phyloP scores from a whole-genome alignment of 1,140 invertebrate species.

The Drosophila bocqueti region DNA sequence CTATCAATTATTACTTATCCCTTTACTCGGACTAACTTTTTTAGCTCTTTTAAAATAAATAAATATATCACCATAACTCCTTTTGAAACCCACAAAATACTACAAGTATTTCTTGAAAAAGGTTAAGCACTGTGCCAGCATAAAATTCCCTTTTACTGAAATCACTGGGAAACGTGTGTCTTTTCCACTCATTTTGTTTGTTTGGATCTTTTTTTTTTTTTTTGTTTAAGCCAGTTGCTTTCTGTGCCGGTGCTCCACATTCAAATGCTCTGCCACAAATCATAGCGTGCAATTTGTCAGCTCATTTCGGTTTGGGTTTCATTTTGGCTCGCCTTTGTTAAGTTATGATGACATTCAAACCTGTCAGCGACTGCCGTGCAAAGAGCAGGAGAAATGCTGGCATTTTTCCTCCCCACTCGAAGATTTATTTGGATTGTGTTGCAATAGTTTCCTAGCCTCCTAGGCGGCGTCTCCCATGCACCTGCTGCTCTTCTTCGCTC shows the following conservation, averaged over 20 bases:
- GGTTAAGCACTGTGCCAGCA: constrained; percentile 10
- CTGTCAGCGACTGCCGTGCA: constrained; percentile 56
- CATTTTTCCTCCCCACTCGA: constrained; percentile 41
- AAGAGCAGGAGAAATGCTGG: constrained; percentile 24
- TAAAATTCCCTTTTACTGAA: constrained; percentile 31
- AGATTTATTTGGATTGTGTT: constrained; percentile 74
- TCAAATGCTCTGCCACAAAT: constrained; percentile 65
- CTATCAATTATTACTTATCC: no score
- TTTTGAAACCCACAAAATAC: neutral
- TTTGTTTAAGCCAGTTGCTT: constrained; percentile 8
- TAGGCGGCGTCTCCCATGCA: constrained; percentile 34
- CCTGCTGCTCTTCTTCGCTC: constrained; percentile 59
- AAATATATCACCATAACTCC: neutral
- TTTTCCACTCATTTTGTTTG: constrained; percentile 8
- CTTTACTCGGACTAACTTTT: neutral
- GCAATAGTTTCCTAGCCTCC: constrained; percentile 56
- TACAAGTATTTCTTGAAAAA: neutral
- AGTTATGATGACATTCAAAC: constrained; percentile 79
- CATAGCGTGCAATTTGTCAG: constrained; percentile 74
- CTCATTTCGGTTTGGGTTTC: constrained; percentile 68
- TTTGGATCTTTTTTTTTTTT: neutral
- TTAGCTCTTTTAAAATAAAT: no score
- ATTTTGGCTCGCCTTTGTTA: constrained; percentile 51
- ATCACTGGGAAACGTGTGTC: constrained; percentile 29
- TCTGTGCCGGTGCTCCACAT: constrained; percentile 49